Base-by-base conservation (phyloP, 2,888 invertebrate species). In the Lepidonotus clava region DNA sequence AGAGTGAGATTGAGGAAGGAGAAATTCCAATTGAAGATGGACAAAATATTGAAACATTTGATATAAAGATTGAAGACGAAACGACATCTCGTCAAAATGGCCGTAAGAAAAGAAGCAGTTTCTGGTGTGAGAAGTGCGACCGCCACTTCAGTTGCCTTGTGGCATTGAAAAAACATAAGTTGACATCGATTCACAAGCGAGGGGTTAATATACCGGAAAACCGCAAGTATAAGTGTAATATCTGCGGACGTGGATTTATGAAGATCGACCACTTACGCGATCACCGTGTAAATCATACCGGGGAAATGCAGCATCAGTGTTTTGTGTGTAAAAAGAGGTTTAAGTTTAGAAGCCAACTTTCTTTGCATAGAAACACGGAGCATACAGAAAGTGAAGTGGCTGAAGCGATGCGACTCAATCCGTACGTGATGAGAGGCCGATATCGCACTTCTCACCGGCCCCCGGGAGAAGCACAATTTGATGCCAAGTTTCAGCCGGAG, bases 301-400 rank as follows among this genome's bases (percentile, higher is more conserved):
- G 14, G 8, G 80, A 80, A 28, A 5, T 46, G 46, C 4, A 11
- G 28, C 28, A 46, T 28, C 2, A 51, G 24, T 80, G 80, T 32
- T 11, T 46, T 21, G 80, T 80, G 46, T 80, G 80, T 46, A 21
- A 46, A 4, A 41, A 46, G 46, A 80, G 46, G 46, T 80, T 80
- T 28, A 80, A 80, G 46, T 80, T 80, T 46, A 1, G 80, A 8
- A 80, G 80, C 28, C 80, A 80, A 46, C 46, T 80, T n/a, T 41
- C 80, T 2, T 32, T 80, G 28, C 80, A 80, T n/a, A 41, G 80
- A n/a, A 80, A 41, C 24, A 11, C 28, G 11, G 41, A 1, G 11
- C 80, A 80, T 28, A 46, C 28, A 8, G 21, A 8, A 32, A 28
- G 46, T 6, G 80, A 24, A 41, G 21, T 80, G 1, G 28, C 41